Percentiles rank a stretch among this genome's conserved stretches.
Conservation (phyloP, 1,140 invertebrate species). For the Plectrocnemia conspersa region DNA sequence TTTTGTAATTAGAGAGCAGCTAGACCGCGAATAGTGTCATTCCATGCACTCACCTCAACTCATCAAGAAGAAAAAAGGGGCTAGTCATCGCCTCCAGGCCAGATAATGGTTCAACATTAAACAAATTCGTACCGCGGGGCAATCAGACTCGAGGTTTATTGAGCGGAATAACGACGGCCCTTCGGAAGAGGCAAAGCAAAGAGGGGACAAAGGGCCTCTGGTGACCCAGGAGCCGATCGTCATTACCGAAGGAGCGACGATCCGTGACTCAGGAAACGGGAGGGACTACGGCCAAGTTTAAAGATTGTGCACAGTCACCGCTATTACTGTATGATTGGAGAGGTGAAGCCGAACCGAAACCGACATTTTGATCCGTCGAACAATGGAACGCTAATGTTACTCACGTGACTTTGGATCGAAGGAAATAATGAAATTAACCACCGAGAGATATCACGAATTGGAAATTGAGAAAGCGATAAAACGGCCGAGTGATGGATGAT, state of each 20-base stretch:
- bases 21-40: neutral
- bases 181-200: neutral
- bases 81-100: neutral
- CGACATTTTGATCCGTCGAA: too few relatives aligned
- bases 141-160: slow-evolving; percentile 5
- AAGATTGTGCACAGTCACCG: neutral
- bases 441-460: too few relatives aligned
- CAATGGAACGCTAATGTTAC: neutral
- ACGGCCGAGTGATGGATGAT: too few relatives aligned
- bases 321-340: neutral
- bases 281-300: neutral
- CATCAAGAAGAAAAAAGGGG: too few relatives aligned
- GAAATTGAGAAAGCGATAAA: too few relatives aligned
- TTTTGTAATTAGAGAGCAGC: neutral
- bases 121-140: slow-evolving; percentile 2
- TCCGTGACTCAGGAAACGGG: slow-evolving; percentile 4
- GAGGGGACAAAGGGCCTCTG: neutral
- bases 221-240: neutral
- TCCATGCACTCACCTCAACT: too few relatives aligned
- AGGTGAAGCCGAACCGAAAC: neutral
- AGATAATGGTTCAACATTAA: slow-evolving; percentile 6
- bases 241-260: neutral
- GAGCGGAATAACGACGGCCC: slow-evolving; percentile 6
- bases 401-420: neutral
- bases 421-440: too few relatives aligned